Evolutionary conservation across 2,113 vertebrate species (phyloP).

Genomic region (Orthonyx spaldingii): DNA sequence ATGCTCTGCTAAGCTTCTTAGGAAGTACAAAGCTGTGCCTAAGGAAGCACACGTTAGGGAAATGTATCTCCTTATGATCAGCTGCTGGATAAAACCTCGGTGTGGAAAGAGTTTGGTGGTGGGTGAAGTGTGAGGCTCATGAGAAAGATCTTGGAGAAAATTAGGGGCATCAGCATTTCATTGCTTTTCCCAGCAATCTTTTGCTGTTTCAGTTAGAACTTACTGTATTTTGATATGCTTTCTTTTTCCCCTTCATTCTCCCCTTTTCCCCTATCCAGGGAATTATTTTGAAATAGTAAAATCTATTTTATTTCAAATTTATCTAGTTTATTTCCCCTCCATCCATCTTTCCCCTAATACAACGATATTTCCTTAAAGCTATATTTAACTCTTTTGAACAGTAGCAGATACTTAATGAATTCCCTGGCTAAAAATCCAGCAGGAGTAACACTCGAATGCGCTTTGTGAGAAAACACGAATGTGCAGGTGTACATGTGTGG

Average conservation of each 20-base stretch:
- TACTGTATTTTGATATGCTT: not conserved
- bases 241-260: not conserved
- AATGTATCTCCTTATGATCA: not conserved
- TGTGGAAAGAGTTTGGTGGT: not conserved
- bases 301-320: not conserved
- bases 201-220: not conserved
- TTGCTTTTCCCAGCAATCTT: not conserved
- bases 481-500: fast-evolving
- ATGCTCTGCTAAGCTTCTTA: conserved; percentile 23
- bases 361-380: not conserved
- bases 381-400: not conserved
- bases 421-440: not conserved
- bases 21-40: not conserved
- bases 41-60: conserved; percentile 23
- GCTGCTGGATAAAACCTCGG: not conserved
- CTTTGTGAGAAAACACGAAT: not conserved
- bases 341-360: not conserved
- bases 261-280: not conserved
- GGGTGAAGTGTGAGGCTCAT: not conserved
- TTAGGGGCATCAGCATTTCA: not conserved
- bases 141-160: not conserved
- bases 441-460: not conserved
- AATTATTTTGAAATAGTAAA: not conserved
- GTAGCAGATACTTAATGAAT: not conserved
- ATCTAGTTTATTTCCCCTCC: not conserved